Evolutionary conservation across 2,797 vertebrate species (phyloP), one percentile per base, ranked within the genome.

Genomic region (Gouania willdenowi): DNA sequence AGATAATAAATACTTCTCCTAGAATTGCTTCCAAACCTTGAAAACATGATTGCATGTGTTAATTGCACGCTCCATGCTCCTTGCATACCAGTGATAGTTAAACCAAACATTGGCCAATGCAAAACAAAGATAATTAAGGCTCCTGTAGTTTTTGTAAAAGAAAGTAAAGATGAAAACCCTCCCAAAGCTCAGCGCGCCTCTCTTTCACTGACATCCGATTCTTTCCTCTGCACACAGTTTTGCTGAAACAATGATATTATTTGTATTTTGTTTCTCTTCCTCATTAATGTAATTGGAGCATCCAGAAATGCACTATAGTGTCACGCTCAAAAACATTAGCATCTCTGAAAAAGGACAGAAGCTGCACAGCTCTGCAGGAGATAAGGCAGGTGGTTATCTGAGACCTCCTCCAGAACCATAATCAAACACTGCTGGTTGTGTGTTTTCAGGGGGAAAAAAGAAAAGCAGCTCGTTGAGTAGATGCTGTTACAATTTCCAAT

Each of bases 241-340:
- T 34, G n/a, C n/a, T 15, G 24, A 15, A 21, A 24, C 19, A 58
- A 51, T 66, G 51, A 71, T 42, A 55, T 54, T 46, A 51, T 66
- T 55, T 56, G 22, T 30, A 37, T 67, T 64, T 66, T 31, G n/a
- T n/a, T n/a, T 42, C 67, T 42, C 32, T 36, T 16, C 38, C 47
- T 56, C 56, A 62, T 76, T 78, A 59, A 56, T 67, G 49, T 41
- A 78, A 75, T 39, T 39, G 48, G 50, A 65, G 44, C 9, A 1
- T 17, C 12, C 21, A 33, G 38, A 60, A 46, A 61, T 24, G 33
- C 42, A 26, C 53, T 57, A n/a, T n/a, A 36, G 52, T 68, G 26
- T 36, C 17, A 48, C 67, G 79, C 76, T 48, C 50, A n/a, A 44
- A 43, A 42, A 35, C 26, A 73, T 75, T 63, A 77, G 57, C 63